Evolutionary conservation across 2,797 vertebrate genomes (phyloP).

Genomic region (Coccyzus lansbergi): DNA sequence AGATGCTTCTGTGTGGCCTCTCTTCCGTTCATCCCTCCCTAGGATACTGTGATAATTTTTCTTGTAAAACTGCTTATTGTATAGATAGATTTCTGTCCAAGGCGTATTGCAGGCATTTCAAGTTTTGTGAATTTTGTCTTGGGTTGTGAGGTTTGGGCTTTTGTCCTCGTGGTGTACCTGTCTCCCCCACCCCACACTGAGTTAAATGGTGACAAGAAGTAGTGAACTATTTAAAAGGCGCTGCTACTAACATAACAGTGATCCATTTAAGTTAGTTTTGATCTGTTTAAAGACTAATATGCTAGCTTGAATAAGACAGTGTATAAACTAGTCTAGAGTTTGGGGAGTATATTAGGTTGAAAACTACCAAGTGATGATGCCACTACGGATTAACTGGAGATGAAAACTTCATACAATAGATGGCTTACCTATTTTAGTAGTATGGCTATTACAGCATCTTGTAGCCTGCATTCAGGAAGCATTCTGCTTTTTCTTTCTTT

Average conservation of each 20-base stretch:
- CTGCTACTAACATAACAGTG: neutral
- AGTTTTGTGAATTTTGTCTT: neutral
- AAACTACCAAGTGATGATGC: neutral
- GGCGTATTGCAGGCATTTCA: neutral
- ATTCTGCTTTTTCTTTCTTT: neutral
- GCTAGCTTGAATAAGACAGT: neutral
- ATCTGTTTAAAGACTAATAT: neutral
- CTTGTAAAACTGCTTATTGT: neutral
- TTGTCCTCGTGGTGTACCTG: neutral
- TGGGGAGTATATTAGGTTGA: neutral
- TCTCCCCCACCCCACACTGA: accelerated
- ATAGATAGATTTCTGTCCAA: neutral
- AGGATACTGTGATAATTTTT: neutral
- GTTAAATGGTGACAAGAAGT: neutral
- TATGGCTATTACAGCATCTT: neutral
- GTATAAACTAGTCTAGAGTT: neutral
- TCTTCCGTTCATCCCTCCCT: neutral
- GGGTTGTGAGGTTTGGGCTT: neutral
- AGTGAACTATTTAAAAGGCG: neutral
- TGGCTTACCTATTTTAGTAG: neutral
- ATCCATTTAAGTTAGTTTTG: neutral
- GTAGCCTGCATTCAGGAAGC: neutral
- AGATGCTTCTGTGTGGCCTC: neutral
- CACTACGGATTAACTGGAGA: neutral
- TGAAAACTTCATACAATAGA: neutral